These are phyloP conservation scores for Thomomys bottae DNA, from an alignment of 2,113 vertebrate species.

Conservation along the genomic window DNA sequence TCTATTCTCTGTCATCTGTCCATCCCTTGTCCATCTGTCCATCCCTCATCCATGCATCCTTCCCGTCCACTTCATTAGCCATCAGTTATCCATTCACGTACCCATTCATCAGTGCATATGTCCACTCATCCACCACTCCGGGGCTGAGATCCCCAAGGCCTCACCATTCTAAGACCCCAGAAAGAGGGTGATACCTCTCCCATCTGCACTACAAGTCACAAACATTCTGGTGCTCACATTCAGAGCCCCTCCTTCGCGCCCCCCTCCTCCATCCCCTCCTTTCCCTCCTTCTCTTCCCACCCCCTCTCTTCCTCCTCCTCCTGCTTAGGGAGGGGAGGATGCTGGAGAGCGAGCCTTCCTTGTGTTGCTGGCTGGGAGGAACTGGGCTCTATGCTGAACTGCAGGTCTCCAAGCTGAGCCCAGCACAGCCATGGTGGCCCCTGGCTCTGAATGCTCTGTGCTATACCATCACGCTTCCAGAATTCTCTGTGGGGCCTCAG, in stretches of 20 bases:
- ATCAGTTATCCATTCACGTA: not conserved
- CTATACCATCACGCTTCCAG: not conserved
- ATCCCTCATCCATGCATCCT: not conserved
- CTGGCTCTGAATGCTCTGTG: fast-evolving
- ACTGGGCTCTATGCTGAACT: not conserved
- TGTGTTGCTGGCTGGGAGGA: not conserved
- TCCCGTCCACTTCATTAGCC: too few species aligned
- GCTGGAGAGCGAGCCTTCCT: too few species aligned
- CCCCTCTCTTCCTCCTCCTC: not conserved
- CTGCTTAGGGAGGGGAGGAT: not conserved
- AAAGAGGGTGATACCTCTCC: too few species aligned
- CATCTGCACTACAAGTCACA: too few species aligned
- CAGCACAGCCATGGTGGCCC: not conserved
- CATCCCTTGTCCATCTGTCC: not conserved
- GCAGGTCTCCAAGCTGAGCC: fast-evolving
- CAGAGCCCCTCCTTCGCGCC: too few species aligned
- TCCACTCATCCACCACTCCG: not conserved
- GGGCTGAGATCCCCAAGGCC: not conserved
- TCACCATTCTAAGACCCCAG: not conserved
- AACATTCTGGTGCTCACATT: too few species aligned
- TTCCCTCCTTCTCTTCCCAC: too few species aligned
- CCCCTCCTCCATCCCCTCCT: not conserved
- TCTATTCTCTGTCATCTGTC: too few species aligned
- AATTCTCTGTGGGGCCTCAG: not conserved
- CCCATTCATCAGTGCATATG: not conserved